phyloP scores from a whole-genome alignment of 1,140 invertebrate genomes.

The Zaprionus inermis region DNA sequence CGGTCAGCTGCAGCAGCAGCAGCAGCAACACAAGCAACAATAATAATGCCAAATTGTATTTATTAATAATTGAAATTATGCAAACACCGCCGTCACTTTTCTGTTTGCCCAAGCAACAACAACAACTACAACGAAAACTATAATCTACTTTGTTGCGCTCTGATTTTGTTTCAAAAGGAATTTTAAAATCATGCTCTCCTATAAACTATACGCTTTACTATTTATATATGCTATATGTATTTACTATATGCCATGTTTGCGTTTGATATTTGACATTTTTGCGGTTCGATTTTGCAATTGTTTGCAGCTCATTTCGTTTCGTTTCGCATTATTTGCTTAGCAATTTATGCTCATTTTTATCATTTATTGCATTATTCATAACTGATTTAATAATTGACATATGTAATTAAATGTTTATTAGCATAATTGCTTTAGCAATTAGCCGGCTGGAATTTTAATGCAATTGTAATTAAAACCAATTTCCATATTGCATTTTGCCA shows the following conservation, averaged over 20 bases:
- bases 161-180: conserved; percentile 26
- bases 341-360: conserved; percentile 40
- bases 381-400: conserved; percentile 66
- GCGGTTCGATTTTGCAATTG: conserved; percentile 19
- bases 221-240: neutral
- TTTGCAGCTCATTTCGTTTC: conserved; percentile 17
- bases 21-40: conserved; percentile 54
- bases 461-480: conserved; percentile 32
- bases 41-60: conserved; percentile 48
- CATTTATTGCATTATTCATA: conserved; percentile 60
- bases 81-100: conserved; percentile 23
- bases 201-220: no score
- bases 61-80: conserved; percentile 66
- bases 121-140: conserved; percentile 2
- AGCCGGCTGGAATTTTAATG: conserved; percentile 37
- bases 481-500: conserved; percentile 3
- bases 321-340: conserved; percentile 49
- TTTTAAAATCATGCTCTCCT: conserved; percentile 22
- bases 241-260: neutral
- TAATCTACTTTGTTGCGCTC: conserved; percentile 36
- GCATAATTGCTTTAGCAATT: conserved; percentile 72
- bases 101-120: neutral
- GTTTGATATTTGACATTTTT: conserved; percentile 8
- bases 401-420: conserved; percentile 70
- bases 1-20: conserved; percentile 52